Base-by-base conservation (phyloP, 2,888 invertebrate genomes). In the Xylocampa areola region DNA sequence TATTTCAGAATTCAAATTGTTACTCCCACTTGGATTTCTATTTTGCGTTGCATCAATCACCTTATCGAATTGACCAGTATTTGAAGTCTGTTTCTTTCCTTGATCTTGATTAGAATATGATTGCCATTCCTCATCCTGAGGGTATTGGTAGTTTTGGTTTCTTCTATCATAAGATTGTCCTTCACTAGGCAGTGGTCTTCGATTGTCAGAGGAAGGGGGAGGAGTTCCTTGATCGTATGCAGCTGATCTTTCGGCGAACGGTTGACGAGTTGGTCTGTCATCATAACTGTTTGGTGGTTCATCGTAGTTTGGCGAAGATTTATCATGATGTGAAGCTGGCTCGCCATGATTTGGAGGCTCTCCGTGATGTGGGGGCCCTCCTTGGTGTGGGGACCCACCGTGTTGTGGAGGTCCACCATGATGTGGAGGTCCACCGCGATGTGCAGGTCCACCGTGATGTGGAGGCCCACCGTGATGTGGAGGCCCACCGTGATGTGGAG, bases 391-490 rank as follows among this genome's bases (percentile, higher is more conserved):
- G 0, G 23, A 11, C 23, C 37, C 41, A 2, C 14, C 7, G 5
- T 17, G 37, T 6, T 11, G 29, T 8, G 45, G 30, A 10, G n/a
- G n/a, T n/a, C n/a, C n/a, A n/a, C n/a, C n/a, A n/a, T 50, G 44
- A 7, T 16, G 45, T 23, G 16, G 13, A n/a, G n/a, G n/a, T n/a
- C n/a, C n/a, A n/a, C n/a, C n/a, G n/a, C n/a, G n/a, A n/a, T n/a
- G n/a, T n/a, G n/a, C 44, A 14, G 68, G 64, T 10, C 63, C 27
- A 7, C 27, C 27, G 14, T 32, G 4, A 37, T 29, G 57, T 7
- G 68, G 65, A 5, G 68, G 60, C 0, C 58, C 45, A 3, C 40
- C 13, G 6, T 43, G 49, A 13, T 47, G 57, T 8, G 68, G 65
- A 5, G 68, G 61, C 0, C 60, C 44, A 2, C 40, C 11, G 4